Conservation (phyloP, 2,888 invertebrate species). For the Muscina levida region DNA sequence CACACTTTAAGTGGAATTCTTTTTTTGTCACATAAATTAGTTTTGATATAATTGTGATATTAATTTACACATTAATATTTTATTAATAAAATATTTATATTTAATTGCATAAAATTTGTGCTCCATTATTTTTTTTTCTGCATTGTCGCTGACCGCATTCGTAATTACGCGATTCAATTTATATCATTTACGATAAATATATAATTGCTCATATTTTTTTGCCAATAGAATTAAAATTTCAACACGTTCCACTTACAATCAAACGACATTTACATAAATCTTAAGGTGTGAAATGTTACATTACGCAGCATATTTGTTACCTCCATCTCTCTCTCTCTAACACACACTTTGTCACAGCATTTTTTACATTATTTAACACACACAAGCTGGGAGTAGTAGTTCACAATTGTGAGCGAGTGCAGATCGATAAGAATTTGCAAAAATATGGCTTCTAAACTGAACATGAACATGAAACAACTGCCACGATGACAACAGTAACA, state of each 20-base stretch:
- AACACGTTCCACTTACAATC: slow-evolving; percentile 54
- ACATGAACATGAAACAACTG: slow-evolving; percentile 50
- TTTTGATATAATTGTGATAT: no score
- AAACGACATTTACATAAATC: slow-evolving; percentile 51
- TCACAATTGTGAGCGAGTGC: slow-evolving; percentile 12
- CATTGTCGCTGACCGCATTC: neutral
- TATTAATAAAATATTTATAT: no score
- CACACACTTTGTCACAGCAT: neutral
- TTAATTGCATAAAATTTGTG: neutral
- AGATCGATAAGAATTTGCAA: slow-evolving; percentile 55
- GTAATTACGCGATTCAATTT: slow-evolving; percentile 15
- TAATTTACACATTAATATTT: no score
- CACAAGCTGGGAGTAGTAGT: no score
- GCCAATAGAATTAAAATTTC: slow-evolving; percentile 62
- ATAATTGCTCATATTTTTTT: slow-evolving; percentile 61
- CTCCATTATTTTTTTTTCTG: neutral
- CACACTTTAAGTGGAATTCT: neutral
- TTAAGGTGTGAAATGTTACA: slow-evolving; percentile 63
- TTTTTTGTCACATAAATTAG: neutral
- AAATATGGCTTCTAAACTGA: slow-evolving; percentile 24
- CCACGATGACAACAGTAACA: slow-evolving; percentile 4
- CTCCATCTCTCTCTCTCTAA: neutral
- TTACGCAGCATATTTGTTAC: slow-evolving; percentile 55
- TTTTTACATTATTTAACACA: no score
- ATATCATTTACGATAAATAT: slow-evolving; percentile 31